phyloP scores from a whole-genome alignment of 23 tunicate species.

The Styela plicata region DNA sequence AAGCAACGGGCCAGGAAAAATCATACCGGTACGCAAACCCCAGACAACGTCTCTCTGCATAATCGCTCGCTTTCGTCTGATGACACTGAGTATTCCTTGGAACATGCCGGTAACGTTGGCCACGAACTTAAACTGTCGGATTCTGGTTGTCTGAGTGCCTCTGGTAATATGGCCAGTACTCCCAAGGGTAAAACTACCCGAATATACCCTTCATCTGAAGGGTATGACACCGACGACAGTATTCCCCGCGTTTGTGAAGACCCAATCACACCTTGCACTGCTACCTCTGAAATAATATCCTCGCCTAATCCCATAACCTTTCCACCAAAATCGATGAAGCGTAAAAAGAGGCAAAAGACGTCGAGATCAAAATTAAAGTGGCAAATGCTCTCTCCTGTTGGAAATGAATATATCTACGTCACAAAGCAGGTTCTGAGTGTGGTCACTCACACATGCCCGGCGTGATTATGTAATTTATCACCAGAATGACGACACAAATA shows the following conservation, averaged over 20 bases:
- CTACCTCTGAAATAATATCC: not conserved
- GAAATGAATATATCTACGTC: not conserved
- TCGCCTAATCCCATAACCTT: not conserved
- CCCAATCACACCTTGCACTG: not conserved
- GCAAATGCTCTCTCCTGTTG: not conserved
- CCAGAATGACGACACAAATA: not conserved
- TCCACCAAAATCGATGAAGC: not conserved
- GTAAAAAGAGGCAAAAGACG: not conserved
- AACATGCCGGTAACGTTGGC: not conserved
- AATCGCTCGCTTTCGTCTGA: not conserved
- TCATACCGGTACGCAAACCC: conserved; percentile 1
- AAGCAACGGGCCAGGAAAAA: conserved; percentile 21
- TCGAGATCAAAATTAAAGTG: not conserved
- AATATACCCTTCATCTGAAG: not conserved
- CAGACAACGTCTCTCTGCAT: not conserved
- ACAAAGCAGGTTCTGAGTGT: not conserved
- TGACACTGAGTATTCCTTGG: not conserved
- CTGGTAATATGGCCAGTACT: not conserved
- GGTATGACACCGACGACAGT: not conserved
- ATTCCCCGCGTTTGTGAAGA: not conserved
- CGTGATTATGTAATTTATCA: not conserved
- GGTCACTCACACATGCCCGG: not conserved
- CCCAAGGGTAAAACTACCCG: not conserved
- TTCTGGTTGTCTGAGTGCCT: not conserved
- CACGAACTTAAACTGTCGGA: not conserved